Evolutionary conservation across 1,140 invertebrate genomes (phyloP).

Genomic region (Akabosia matsudoensis): DNA sequence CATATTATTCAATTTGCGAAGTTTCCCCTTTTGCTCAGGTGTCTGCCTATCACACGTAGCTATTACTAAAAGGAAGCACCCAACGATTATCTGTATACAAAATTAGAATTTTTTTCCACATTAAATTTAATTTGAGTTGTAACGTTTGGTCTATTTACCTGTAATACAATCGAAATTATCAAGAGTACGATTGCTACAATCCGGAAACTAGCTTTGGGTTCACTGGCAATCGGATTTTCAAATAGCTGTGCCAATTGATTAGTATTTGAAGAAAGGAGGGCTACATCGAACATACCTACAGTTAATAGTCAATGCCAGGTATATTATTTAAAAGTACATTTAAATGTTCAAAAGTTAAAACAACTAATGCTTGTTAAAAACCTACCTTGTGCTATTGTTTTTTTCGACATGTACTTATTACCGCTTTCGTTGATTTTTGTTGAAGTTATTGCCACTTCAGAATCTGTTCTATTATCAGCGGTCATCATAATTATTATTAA

Average conservation of each 20-base stretch:
- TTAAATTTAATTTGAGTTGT: not conserved
- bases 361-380: not conserved
- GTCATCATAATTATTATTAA: not conserved
- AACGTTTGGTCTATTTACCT: not conserved
- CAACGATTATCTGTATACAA: not conserved
- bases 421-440: not conserved
- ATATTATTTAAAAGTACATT: not conserved
- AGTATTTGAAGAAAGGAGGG: not conserved
- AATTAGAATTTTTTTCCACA: not conserved
- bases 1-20: not conserved
- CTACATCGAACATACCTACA: constrained; percentile 6
- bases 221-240: not conserved
- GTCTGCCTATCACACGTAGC: not conserved
- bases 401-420: constrained; percentile 3
- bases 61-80: not conserved
- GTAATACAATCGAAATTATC: not conserved
- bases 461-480: too few relatives aligned
- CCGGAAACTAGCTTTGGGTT: not conserved
- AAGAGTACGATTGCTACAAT: not conserved
- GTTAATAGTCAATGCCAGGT: not conserved
- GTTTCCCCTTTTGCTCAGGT: not conserved
- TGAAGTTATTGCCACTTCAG: too few relatives aligned
- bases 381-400: constrained; percentile 15
- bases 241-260: not conserved
- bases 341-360: not conserved